These are phyloP conservation scores for Drosophila simulans DNA, from an alignment of 1,140 invertebrate genomes.

Conservation along the genomic window DNA sequence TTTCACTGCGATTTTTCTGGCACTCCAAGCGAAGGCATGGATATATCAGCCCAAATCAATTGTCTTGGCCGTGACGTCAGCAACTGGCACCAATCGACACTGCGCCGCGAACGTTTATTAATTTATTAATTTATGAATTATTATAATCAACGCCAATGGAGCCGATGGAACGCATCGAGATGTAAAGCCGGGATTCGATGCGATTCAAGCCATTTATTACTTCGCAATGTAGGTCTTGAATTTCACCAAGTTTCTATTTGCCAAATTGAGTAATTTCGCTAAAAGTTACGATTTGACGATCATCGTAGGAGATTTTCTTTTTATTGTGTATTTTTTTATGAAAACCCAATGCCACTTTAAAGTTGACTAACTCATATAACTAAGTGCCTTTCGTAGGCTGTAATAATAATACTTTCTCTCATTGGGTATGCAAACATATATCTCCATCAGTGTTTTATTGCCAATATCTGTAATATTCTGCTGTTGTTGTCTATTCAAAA, in stretches of 20 bases:
- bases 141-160: slow-evolving; percentile 27
- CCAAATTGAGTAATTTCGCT: background rate
- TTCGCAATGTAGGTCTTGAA: slow-evolving; percentile 9
- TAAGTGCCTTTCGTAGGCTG: too few species aligned
- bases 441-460: background rate
- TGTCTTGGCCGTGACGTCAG: slow-evolving; percentile 33
- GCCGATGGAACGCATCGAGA: slow-evolving; percentile 7
- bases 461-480: slow-evolving; percentile 10
- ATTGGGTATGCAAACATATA: background rate
- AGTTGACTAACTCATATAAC: too few species aligned
- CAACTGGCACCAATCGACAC: slow-evolving; percentile 45
- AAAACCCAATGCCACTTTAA: too few species aligned
- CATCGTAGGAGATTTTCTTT: background rate
- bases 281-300: background rate
- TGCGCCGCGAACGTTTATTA: slow-evolving; percentile 35
- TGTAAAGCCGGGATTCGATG: slow-evolving; percentile 26
- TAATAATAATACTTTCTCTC: background rate
- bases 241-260: slow-evolving; percentile 15
- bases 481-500: slow-evolving; percentile 13
- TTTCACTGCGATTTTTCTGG: slow-evolving; percentile 13
- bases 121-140: slow-evolving; percentile 49
- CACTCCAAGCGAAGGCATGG: slow-evolving; percentile 10
- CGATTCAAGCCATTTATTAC: slow-evolving; percentile 8
- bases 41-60: slow-evolving; percentile 22
- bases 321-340: too few species aligned